phyloP scores from a whole-genome alignment of 2,888 invertebrate species.

The Epistrophe eligans region DNA sequence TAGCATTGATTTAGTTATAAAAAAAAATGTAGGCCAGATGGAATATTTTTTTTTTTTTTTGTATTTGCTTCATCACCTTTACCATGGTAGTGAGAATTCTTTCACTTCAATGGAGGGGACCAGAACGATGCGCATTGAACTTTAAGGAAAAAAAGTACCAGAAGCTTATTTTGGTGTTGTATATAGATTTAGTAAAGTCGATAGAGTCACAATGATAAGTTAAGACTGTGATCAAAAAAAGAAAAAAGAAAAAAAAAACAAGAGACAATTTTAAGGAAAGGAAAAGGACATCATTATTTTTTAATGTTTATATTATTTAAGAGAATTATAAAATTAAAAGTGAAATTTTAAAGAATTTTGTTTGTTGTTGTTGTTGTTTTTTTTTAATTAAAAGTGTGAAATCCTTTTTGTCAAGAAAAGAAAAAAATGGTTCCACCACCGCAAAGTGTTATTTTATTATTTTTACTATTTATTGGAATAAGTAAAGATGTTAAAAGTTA shows the following conservation, averaged over 20 bases:
- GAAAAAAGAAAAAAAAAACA: constrained; percentile 26
- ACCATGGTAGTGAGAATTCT: constrained; percentile 23
- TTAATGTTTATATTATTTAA: constrained; percentile 6
- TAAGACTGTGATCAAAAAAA: constrained; percentile 43
- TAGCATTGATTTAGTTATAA: constrained; percentile 67
- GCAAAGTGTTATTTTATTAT: constrained; percentile 37
- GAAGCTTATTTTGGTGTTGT: constrained; percentile 47
- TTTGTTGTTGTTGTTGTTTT: no score
- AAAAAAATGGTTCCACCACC: constrained; percentile 15
- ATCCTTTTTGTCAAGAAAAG: background rate
- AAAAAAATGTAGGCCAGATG: constrained; percentile 68
- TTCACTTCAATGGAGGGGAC: constrained; percentile 12
- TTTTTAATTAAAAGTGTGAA: background rate
- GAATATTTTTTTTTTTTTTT: constrained; percentile 29
- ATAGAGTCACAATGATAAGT: constrained; percentile 67
- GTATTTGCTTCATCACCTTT: constrained; percentile 32
- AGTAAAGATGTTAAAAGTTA: constrained; percentile 76
- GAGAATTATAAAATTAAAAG: constrained; percentile 43
- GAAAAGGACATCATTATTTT: constrained; percentile 49
- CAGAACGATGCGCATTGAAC: constrained; percentile 11
- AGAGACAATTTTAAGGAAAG: constrained; percentile 23
- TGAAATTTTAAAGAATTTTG: constrained; percentile 38
- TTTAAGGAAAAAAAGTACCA: constrained; percentile 63
- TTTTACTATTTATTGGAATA: constrained; percentile 19
- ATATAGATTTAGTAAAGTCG: constrained; percentile 66